phyloP scores from a whole-genome alignment of 1,140 invertebrate species.

The Oryzaephilus surinamensis region DNA sequence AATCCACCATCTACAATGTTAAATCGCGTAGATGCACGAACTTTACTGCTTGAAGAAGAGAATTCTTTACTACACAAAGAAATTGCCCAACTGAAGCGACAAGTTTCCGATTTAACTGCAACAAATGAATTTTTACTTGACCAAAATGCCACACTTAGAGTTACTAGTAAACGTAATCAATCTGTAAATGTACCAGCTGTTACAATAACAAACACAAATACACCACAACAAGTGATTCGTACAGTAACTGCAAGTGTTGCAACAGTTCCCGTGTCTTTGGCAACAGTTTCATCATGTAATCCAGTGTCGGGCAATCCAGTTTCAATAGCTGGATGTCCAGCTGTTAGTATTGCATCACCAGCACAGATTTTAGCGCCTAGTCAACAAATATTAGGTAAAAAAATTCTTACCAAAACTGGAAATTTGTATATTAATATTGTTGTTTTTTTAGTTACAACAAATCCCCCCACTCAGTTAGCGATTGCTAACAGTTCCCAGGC shows the following conservation, averaged over 20 bases:
- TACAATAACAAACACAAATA: slow-evolving; percentile 45
- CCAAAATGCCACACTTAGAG: slow-evolving; percentile 66
- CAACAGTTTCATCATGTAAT: slow-evolving; percentile 38
- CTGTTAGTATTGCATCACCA: slow-evolving; percentile 48
- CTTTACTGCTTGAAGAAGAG: slow-evolving; percentile 60
- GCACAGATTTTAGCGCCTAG: slow-evolving; percentile 38
- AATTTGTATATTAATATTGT: slow-evolving; percentile 5
- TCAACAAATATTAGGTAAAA: slow-evolving; percentile 36
- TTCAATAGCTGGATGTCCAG: slow-evolving; percentile 46
- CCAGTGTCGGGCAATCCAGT: slow-evolving; percentile 39
- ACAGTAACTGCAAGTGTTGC: slow-evolving; percentile 51
- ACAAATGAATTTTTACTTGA: slow-evolving; percentile 73
- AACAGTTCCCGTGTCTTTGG: slow-evolving; percentile 53
- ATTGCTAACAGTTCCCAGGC: slow-evolving; percentile 30
- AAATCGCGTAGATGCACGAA: slow-evolving; percentile 30
- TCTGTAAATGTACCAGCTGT: slow-evolving; percentile 47
- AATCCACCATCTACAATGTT: slow-evolving; percentile 31
- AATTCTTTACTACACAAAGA: slow-evolving; percentile 59
- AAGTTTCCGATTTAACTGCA: slow-evolving; percentile 53
- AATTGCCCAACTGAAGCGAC: slow-evolving; percentile 64
- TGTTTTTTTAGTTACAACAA: slow-evolving; percentile 30
- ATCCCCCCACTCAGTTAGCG: slow-evolving; percentile 32
- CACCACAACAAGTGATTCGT: slow-evolving; percentile 39
- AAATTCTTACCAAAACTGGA: too few species aligned
- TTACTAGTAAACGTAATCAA: slow-evolving; percentile 47